Base-by-base conservation (phyloP, 2,797 vertebrate genomes). In the Aplochiton taeniatus region DNA sequence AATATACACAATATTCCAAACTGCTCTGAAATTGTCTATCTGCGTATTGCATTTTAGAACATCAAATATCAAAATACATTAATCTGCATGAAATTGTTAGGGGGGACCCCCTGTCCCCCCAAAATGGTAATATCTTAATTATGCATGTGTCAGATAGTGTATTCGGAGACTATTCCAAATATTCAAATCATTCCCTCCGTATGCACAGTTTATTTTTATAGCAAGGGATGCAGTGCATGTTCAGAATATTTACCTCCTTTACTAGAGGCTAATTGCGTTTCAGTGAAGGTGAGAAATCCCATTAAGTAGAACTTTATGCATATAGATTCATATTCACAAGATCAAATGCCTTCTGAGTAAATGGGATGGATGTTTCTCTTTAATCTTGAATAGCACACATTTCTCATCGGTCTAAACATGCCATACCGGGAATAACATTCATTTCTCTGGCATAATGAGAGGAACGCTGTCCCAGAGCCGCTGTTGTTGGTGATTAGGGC, bases 251-350 rank as follows among this genome's bases (percentile, higher is more conserved):
- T 78, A 58, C 52, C 67, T 69, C 62, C 60, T 75, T 70, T 66
- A 60, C 61, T 20, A 60, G 47, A 61, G 61, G 63, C 75, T 82
- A 77, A 81, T 83, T 83, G 74, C 64, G 51, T 81, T 75, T 58
- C 58, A 59, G 62, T 53, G 57, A 79, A 76, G 71, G 70, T 76
- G 61, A 69, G 51, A 20, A 68, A 77, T 80, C 66, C 76, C 57
- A 76, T 77, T 75, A 78, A 71, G 65, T 67, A 68, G 42, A 69
- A 61, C 77, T 65, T 41, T 20, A 52, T 71, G 54, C 77, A 62
- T 44, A 49, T 61, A 74, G 16, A 55, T 78, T 79, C 69, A 18
- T 57, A 60, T 74, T 72, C 42, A 75, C 79, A 61, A 63, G 46
- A 61, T 70, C 66, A 67, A 72, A 77, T 54, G 47, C 61, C 61